Evolutionary conservation across 2,113 vertebrate genomes (phyloP).

Genomic region (Callaeas wilsoni): DNA sequence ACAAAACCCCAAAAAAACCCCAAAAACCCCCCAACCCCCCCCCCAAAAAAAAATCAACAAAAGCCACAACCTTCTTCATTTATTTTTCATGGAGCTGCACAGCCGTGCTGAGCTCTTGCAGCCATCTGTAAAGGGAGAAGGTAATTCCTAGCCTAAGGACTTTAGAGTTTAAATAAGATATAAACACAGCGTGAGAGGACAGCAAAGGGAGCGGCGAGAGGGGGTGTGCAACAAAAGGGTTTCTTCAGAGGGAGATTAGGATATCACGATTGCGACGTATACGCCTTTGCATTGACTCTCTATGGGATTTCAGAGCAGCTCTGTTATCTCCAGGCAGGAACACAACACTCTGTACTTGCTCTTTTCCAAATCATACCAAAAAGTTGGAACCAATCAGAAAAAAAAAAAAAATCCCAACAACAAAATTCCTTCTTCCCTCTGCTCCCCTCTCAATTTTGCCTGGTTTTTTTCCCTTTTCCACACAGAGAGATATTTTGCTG

Average conservation of each 20-base stretch:
- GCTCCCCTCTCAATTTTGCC: not conserved
- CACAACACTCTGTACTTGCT: not conserved
- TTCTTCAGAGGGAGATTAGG: not conserved
- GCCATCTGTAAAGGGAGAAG: constrained; percentile 11
- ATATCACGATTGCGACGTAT: not conserved
- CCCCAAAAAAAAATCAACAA: not conserved
- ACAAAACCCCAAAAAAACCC: too few relatives aligned
- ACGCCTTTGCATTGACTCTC: not conserved
- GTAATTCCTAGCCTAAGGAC: constrained; percentile 40
- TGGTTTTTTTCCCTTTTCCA: not conserved
- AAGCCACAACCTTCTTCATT: not conserved
- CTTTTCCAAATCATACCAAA: not conserved
- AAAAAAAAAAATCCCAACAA: not conserved
- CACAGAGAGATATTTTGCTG: not conserved
- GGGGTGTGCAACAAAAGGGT: not conserved
- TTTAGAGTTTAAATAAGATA: not conserved
- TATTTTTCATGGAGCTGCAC: constrained; percentile 4
- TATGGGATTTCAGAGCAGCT: not conserved
- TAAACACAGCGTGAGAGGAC: not conserved
- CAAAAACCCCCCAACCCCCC: too few relatives aligned
- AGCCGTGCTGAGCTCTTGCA: not conserved
- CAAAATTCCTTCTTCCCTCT: not conserved
- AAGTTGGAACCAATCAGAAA: not conserved
- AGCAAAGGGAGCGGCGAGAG: not conserved
- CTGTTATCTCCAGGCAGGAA: not conserved